These are phyloP conservation scores for Sebastes jordani DNA, from an alignment of 2,797 vertebrate genomes.

Conservation along the genomic window DNA sequence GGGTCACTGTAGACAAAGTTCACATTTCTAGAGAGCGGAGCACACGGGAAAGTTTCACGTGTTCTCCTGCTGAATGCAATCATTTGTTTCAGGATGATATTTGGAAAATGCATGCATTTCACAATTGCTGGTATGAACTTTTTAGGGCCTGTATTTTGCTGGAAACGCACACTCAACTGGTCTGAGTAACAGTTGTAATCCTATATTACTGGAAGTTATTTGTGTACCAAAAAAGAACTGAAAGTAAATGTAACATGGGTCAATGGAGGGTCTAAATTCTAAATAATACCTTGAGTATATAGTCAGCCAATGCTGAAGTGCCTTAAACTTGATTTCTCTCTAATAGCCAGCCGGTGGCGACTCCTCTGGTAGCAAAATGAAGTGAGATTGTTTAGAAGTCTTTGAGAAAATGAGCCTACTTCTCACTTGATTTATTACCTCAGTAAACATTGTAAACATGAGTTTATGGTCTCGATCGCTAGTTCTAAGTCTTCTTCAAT, in stretches of 20 bases:
- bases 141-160: background rate
- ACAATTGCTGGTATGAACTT: background rate
- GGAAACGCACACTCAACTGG: background rate
- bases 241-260: too few relatives aligned
- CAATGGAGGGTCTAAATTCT: background rate
- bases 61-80: background rate
- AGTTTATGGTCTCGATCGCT: too few relatives aligned
- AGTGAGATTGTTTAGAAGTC: too few relatives aligned
- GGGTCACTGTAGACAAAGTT: constrained; percentile 20
- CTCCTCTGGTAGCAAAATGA: too few relatives aligned
- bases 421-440: too few relatives aligned
- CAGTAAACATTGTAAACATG: too few relatives aligned
- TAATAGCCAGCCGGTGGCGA: too few relatives aligned
- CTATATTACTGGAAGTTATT: background rate
- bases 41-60: background rate
- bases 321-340: too few relatives aligned
- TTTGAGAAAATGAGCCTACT: too few relatives aligned
- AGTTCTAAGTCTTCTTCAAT: too few relatives aligned
- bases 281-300: background rate
- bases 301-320: too few relatives aligned
- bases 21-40: background rate
- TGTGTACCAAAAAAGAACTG: background rate
- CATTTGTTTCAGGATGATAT: background rate
- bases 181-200: background rate
- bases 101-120: background rate